Evolutionary conservation across 2,113 vertebrate species (phyloP).

Genomic region (zebrafish (Danio rerio)): GRCz12tu NC_133199.1:25013001-25013500

Average conservation of each 20-base stretch:
- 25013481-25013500: background rate
- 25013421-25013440: background rate
- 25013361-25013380: background rate
- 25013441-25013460: constrained; percentile 31
- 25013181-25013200: too few relatives aligned
- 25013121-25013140: too few relatives aligned
- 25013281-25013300: background rate
- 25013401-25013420: background rate
- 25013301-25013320: background rate
- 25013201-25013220: background rate
- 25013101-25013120: too few relatives aligned
- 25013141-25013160: too few relatives aligned
- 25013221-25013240: background rate
- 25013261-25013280: constrained; percentile 22
- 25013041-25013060: too few relatives aligned
- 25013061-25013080: too few relatives aligned
- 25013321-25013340: background rate
- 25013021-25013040: too few relatives aligned
- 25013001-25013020: too few relatives aligned
- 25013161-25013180: too few relatives aligned
- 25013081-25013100: too few relatives aligned
- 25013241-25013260: background rate
- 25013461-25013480: constrained; percentile 39
- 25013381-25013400: background rate
- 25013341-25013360: background rate